phyloP scores from a whole-genome alignment of 2,888 invertebrate genomes.

The Chironomus riparius region DNA sequence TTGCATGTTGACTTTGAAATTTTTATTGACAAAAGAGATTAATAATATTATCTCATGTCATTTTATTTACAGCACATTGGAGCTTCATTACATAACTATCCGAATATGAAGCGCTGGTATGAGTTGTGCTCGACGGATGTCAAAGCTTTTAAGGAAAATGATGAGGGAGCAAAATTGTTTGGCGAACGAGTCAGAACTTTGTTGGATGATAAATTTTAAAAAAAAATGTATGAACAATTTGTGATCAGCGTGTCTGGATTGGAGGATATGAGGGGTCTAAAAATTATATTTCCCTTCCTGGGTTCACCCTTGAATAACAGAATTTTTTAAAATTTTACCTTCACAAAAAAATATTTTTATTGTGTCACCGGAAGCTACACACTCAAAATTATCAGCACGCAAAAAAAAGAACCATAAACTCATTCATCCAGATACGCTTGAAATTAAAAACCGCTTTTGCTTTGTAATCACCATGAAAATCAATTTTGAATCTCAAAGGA shows the following conservation, averaged over 20 bases:
- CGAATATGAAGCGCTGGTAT: conserved; percentile 43
- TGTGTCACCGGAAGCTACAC: no score
- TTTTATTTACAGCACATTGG: conserved; percentile 29
- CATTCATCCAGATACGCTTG: no score
- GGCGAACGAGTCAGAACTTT: conserved; percentile 51
- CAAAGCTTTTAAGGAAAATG: conserved; percentile 52
- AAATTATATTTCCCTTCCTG: no score
- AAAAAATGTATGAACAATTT: background rate
- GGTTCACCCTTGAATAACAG: no score
- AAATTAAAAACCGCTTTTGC: no score
- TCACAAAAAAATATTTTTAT: no score
- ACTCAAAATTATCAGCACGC: no score
- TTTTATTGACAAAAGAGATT: background rate
- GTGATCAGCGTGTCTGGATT: background rate
- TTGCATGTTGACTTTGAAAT: background rate
- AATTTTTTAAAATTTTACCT: no score
- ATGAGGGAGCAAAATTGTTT: conserved; percentile 50
- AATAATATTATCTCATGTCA: no score
- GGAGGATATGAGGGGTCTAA: background rate
- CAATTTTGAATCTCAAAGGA: no score
- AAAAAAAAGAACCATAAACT: no score
- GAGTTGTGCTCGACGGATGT: conserved; percentile 46
- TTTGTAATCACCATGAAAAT: no score
- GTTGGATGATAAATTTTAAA: conserved; percentile 33
- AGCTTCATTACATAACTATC: conserved; percentile 29